Evolutionary conservation across 2,888 invertebrate genomes (phyloP).

Genomic region (Ochropleura plecta): DNA sequence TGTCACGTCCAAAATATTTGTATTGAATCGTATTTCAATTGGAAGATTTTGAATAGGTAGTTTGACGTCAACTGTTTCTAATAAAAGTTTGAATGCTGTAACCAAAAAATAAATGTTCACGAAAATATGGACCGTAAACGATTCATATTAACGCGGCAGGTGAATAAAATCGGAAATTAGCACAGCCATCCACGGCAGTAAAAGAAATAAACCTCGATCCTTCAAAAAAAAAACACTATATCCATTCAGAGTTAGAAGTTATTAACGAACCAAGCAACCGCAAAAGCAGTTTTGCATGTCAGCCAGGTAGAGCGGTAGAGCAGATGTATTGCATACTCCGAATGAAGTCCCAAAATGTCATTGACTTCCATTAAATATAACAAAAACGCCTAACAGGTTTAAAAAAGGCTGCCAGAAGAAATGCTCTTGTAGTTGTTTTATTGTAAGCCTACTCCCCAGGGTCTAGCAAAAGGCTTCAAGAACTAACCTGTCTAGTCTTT

Average conservation of each 20-base stretch:
- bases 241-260: constrained; percentile 26
- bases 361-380: constrained; percentile 57
- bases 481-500: neutral
- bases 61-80: constrained; percentile 51
- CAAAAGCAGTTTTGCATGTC: constrained; percentile 50
- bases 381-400: constrained; percentile 50
- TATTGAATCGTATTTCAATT: constrained; percentile 54
- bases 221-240: constrained; percentile 21
- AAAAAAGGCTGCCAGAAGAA: constrained; percentile 4
- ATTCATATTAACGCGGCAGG: constrained; percentile 7
- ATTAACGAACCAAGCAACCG: constrained; percentile 39
- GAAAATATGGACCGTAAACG: constrained; percentile 20
- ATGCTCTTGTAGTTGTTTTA: neutral
- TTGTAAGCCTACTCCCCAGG: neutral
- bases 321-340: constrained; percentile 49
- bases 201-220: neutral
- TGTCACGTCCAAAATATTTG: constrained; percentile 53
- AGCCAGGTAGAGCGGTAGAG: constrained; percentile 55
- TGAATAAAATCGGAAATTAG: constrained; percentile 32
- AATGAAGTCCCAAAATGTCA: constrained; percentile 60
- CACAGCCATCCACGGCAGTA: neutral
- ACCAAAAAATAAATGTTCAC: constrained; percentile 44
- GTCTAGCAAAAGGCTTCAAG: neutral
- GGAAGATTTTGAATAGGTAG: constrained; percentile 42
- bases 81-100: constrained; percentile 25